Percentiles rank a stretch among this genome's conserved stretches.
Conservation (phyloP, 2,888 invertebrate species). For the Hedychridium roseum region DNA sequence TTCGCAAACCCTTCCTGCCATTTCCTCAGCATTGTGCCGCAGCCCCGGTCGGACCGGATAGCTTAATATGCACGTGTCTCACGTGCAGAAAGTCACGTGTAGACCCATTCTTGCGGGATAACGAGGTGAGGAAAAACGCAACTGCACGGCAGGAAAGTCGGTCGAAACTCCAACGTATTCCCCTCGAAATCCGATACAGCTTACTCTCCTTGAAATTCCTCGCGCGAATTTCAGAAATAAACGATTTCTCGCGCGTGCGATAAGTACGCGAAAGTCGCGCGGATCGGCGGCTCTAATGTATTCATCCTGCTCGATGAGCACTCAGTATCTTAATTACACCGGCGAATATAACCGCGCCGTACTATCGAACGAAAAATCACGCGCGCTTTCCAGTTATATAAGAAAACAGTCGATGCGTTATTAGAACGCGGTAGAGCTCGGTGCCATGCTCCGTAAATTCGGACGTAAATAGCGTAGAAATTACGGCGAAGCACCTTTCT, state of each 20-base stretch:
- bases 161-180: too few relatives aligned
- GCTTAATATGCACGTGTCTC: constrained; percentile 46
- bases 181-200: too few relatives aligned
- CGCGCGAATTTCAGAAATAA: neutral
- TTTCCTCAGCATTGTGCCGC: constrained; percentile 27
- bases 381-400: constrained; percentile 60
- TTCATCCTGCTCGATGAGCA: constrained; percentile 41
- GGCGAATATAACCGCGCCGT: too few relatives aligned
- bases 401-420: constrained; percentile 47
- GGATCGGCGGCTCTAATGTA: constrained; percentile 20
- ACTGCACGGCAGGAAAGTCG: too few relatives aligned
- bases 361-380: constrained; percentile 52
- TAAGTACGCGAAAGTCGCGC: too few relatives aligned
- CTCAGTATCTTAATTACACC: constrained; percentile 52
- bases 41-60: too few relatives aligned
- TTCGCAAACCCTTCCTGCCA: constrained; percentile 38
- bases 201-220: too few relatives aligned
- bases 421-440: constrained; percentile 41
- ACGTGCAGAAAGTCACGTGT: too few relatives aligned
- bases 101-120: too few relatives aligned
- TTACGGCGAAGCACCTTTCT: constrained; percentile 30
- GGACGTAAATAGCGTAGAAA: constrained; percentile 34
- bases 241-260: too few relatives aligned
- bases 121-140: too few relatives aligned
- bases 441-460: constrained; percentile 51